A percentile compares a stretch with the other conserved stretches of the same genome.
These are phyloP conservation scores for Prosapia bicincta DNA, from an alignment of 2,888 invertebrate species.

Conservation along the genomic window DNA sequence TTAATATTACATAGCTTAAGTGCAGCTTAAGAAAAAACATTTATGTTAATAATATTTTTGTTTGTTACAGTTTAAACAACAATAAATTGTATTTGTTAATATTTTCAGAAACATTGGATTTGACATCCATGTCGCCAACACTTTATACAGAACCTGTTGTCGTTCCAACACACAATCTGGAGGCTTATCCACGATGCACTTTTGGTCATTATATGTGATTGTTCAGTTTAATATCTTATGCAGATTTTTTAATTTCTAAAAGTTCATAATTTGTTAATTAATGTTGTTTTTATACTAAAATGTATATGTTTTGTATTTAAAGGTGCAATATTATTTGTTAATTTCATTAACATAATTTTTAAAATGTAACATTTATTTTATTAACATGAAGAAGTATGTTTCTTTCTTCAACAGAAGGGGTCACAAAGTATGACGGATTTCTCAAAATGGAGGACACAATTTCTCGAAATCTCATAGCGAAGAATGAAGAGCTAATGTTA, in stretches of 20 bases:
- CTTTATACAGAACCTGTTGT: background rate
- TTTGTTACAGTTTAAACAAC: background rate
- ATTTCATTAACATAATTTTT: background rate
- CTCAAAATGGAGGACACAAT: background rate
- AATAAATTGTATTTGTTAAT: background rate
- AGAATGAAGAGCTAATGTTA: background rate
- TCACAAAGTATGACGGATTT: background rate
- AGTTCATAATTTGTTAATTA: too few relatives aligned
- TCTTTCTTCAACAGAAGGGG: background rate
- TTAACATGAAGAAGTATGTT: background rate
- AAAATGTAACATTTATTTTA: background rate
- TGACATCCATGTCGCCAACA: background rate
- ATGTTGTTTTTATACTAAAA: too few relatives aligned
- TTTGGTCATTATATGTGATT: constrained; percentile 2
- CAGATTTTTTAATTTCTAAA: too few relatives aligned
- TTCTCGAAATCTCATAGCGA: background rate
- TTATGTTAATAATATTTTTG: too few relatives aligned
- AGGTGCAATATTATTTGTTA: background rate
- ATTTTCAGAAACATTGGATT: background rate
- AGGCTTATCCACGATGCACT: background rate
- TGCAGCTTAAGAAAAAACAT: too few relatives aligned
- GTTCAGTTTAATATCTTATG: background rate
- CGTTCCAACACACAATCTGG: background rate
- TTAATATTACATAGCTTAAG: too few relatives aligned
- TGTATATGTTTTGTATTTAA: too few relatives aligned